These are phyloP conservation scores for Amaurobius ferox DNA, from an alignment of 2,888 invertebrate genomes.

Conservation along the genomic window DNA sequence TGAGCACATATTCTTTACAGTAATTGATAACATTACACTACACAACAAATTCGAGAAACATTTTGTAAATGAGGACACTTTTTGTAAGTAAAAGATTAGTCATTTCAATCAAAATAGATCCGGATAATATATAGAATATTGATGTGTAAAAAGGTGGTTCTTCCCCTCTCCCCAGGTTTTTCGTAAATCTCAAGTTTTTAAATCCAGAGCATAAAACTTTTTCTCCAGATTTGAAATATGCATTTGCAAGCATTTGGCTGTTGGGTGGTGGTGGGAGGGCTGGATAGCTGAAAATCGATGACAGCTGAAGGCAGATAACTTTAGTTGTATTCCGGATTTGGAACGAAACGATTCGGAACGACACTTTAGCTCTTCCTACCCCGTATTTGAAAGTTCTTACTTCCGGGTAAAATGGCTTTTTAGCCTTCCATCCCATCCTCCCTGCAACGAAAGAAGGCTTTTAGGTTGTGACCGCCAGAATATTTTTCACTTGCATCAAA, in stretches of 20 bases:
- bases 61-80: too few relatives aligned
- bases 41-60: too few relatives aligned
- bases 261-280: slow-evolving; percentile 9
- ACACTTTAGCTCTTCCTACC: slow-evolving; percentile 24
- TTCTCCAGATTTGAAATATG: slow-evolving; percentile 13
- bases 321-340: slow-evolving; percentile 40
- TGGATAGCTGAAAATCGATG: slow-evolving; percentile 38
- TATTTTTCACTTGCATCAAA: too few relatives aligned
- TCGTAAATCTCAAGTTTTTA: too few relatives aligned
- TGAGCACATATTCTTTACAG: too few relatives aligned
- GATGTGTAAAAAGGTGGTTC: too few relatives aligned
- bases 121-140: too few relatives aligned
- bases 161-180: too few relatives aligned
- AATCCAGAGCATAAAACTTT: neutral
- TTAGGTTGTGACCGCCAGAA: slow-evolving; percentile 19
- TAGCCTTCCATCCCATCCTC: neutral
- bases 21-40: too few relatives aligned
- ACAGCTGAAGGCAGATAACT: slow-evolving; percentile 42
- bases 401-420: slow-evolving; percentile 9
- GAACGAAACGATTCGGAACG: slow-evolving; percentile 54
- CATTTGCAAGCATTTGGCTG: slow-evolving; percentile 19
- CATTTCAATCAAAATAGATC: too few relatives aligned
- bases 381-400: neutral
- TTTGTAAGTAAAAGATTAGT: too few relatives aligned
- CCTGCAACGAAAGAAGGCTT: neutral